Conservation (phyloP, 2,888 invertebrate species). For the Penaeus monodon region DNA sequence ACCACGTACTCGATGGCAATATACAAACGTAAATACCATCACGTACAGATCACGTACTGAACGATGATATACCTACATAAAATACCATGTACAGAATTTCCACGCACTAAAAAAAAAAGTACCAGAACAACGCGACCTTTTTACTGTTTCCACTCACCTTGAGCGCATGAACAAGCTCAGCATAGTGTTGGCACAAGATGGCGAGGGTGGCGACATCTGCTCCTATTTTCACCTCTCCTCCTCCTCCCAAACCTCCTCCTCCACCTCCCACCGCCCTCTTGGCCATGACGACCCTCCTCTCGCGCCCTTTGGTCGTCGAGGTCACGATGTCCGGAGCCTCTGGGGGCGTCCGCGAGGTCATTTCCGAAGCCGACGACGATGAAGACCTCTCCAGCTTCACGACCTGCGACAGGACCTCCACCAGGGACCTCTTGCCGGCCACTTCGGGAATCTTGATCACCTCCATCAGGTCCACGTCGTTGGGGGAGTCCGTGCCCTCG, state of each 20-base stretch:
- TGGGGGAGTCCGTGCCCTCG: constrained; percentile 27
- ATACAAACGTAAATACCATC: no score
- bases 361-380: constrained; percentile 29
- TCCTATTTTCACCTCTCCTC: neutral
- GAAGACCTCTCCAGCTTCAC: constrained; percentile 43
- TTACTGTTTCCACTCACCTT: constrained; percentile 3
- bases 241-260: constrained; percentile 4
- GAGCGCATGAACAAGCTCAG: constrained; percentile 46
- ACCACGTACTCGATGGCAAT: no score
- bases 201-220: constrained; percentile 36
- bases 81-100: no score
- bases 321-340: constrained; percentile 49
- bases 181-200: constrained; percentile 46
- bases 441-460: constrained; percentile 37
- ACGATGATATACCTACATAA: no score
- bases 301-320: constrained; percentile 37
- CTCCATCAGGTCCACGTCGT: constrained; percentile 39
- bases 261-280: constrained; percentile 9
- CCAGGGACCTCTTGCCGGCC: constrained; percentile 31
- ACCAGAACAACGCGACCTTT: no score
- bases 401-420: constrained; percentile 44
- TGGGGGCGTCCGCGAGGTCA: constrained; percentile 18
- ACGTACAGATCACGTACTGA: no score
- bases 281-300: constrained; percentile 2
- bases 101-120: no score